phyloP scores from a whole-genome alignment of 2,113 vertebrate species.

The Herpetotheres cachinnans region DNA sequence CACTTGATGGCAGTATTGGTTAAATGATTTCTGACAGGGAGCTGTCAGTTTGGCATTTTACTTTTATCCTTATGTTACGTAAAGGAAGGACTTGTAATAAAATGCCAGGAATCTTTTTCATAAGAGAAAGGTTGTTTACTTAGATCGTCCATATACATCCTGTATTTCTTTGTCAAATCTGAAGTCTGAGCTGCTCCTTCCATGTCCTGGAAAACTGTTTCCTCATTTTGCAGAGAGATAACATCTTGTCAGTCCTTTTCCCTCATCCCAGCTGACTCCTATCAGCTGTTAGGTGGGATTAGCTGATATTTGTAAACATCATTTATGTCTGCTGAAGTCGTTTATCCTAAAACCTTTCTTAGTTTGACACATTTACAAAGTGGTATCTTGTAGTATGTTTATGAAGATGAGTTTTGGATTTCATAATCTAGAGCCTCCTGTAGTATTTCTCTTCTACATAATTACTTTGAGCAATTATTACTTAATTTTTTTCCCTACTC shows the following conservation, averaged over 20 bases:
- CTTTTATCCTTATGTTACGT: background rate
- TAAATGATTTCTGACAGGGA: background rate
- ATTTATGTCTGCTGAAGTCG: background rate
- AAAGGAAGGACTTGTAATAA: background rate
- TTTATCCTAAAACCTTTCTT: background rate
- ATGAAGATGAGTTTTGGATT: background rate
- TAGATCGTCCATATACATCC: background rate
- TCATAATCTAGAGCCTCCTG: background rate
- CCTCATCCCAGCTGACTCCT: background rate
- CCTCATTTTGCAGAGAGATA: background rate
- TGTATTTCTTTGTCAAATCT: background rate
- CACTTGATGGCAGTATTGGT: slow-evolving; percentile 61
- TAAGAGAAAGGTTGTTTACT: background rate
- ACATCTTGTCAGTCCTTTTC: background rate
- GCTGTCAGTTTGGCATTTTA: background rate
- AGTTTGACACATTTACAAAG: background rate
- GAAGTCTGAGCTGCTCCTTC: background rate
- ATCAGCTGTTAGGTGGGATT: background rate
- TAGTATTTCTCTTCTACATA: background rate
- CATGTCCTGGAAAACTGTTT: background rate
- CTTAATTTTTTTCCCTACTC: background rate
- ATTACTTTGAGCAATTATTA: background rate
- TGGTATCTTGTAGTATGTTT: background rate
- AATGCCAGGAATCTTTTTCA: background rate
- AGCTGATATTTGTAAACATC: background rate